These are phyloP conservation scores for Forbesichthys agassizii DNA, from an alignment of 2,113 vertebrate species.

Conservation along the genomic window DNA sequence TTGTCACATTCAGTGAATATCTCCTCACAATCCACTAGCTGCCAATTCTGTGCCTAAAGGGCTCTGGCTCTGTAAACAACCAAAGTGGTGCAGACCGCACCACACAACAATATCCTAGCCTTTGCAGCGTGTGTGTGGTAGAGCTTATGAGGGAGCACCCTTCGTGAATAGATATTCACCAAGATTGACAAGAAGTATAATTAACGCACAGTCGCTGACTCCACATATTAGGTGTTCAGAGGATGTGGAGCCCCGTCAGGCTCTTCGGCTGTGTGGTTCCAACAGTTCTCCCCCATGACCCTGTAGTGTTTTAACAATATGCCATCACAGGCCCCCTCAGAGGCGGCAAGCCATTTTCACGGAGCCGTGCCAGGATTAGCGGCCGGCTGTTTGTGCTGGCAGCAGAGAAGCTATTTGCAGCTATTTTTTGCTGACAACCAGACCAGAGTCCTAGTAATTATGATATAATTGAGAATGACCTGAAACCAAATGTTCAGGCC, in stretches of 20 bases:
- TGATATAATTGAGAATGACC: conserved; percentile 66
- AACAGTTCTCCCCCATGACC: conserved; percentile 43
- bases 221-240: conserved; percentile 4
- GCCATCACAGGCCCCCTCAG: conserved; percentile 41
- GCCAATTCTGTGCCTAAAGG: too few relatives aligned
- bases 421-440: conserved; percentile 66
- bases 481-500: conserved; percentile 58
- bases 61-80: too few relatives aligned
- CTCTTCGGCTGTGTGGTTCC: conserved; percentile 22
- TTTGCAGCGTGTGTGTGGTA: too few relatives aligned
- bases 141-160: too few relatives aligned
- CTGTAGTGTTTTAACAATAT: conserved; percentile 53
- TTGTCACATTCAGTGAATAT: too few relatives aligned
- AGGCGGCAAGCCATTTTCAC: conserved; percentile 49
- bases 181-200: too few relatives aligned
- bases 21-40: too few relatives aligned
- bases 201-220: too few relatives aligned
- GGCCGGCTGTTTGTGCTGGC: conserved; percentile 71
- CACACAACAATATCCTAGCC: too few relatives aligned
- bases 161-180: too few relatives aligned
- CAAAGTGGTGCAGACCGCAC: too few relatives aligned
- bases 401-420: conserved; percentile 55
- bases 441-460: conserved; percentile 58
- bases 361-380: conserved; percentile 66
- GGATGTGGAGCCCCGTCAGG: neutral